phyloP scores from a whole-genome alignment of 1,140 invertebrate species.

The Sarcophaga bullata region DNA sequence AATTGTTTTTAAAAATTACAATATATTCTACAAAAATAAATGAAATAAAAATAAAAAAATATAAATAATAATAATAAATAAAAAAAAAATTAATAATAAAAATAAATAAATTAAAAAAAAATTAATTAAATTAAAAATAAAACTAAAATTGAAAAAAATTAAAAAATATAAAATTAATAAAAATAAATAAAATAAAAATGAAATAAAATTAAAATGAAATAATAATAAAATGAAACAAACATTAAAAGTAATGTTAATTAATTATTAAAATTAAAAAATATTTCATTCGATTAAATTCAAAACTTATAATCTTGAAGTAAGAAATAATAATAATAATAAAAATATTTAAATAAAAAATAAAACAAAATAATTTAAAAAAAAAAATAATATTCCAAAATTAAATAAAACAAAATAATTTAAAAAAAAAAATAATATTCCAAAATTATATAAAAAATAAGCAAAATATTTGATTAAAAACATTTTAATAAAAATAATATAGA shows the following conservation, averaged over 20 bases:
- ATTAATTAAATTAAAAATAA: no score
- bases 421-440: constrained; percentile 6
- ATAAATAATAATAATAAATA: no score
- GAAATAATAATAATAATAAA: background rate
- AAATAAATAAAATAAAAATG: background rate
- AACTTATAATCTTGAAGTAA: background rate
- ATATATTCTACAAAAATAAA: no score
- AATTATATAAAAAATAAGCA: no score
- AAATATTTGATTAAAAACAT: background rate
- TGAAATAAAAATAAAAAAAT: no score
- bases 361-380: constrained; percentile 2
- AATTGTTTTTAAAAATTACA: no score
- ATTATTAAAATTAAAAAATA: background rate
- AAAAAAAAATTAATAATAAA: no score
- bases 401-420: constrained; percentile 12
- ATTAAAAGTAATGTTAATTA: background rate
- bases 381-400: constrained; percentile 14
- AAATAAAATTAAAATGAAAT: background rate
- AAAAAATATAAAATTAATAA: background rate
- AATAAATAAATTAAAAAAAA: no score
- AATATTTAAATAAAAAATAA: background rate
- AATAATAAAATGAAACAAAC: background rate
- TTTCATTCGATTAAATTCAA: background rate
- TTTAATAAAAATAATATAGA: background rate
- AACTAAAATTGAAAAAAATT: no score